Percentiles rank a stretch among this genome's conserved stretches.
phyloP scores from a whole-genome alignment of 1,140 invertebrate genomes.

The Pseudoatta argentina region DNA sequence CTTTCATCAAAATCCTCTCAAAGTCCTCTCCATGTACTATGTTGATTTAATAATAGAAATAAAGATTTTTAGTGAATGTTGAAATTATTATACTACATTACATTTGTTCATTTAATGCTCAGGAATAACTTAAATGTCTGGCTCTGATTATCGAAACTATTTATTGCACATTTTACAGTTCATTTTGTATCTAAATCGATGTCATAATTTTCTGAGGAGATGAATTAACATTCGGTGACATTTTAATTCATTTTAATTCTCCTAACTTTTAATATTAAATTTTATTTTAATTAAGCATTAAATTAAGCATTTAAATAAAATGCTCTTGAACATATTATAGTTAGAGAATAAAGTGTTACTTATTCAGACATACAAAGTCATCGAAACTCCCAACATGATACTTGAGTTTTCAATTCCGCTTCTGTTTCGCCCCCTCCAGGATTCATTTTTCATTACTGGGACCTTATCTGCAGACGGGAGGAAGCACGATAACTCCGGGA shows the following conservation, averaged over 20 bases:
- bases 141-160: neutral
- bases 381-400: neutral
- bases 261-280: neutral
- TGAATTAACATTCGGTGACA: neutral
- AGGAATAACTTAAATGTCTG: neutral
- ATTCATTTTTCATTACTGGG: constrained; percentile 33
- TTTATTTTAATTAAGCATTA: neutral
- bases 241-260: neutral
- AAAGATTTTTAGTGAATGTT: neutral
- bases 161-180: neutral
- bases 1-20: no score
- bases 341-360: neutral
- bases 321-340: neutral
- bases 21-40: no score
- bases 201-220: neutral
- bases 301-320: neutral
- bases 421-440: neutral
- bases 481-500: constrained; percentile 48
- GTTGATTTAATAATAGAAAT: neutral
- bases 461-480: constrained; percentile 10
- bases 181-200: neutral
- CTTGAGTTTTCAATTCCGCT: constrained; percentile 27
- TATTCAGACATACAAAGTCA: neutral
- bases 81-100: neutral
- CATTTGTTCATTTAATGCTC: neutral